phyloP scores from a whole-genome alignment of 2,797 vertebrate species.

The Muscicapa comitata region DNA sequence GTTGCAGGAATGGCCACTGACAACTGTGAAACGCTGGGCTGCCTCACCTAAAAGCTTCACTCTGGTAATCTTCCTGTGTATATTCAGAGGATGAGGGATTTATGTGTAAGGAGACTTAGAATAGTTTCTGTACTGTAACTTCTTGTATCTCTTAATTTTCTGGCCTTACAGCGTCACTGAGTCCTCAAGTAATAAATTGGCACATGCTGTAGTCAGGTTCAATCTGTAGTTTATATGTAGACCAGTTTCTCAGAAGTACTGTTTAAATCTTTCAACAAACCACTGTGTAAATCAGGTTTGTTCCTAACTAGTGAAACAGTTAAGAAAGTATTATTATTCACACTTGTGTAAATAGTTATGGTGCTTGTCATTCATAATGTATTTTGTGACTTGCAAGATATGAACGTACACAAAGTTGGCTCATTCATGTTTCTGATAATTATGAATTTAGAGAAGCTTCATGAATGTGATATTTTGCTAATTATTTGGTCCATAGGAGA shows the following conservation, averaged over 20 bases:
- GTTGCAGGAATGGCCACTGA: constrained; percentile 96
- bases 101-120: neutral
- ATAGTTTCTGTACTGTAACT: neutral
- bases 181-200: neutral
- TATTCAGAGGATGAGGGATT: neutral
- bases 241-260: neutral
- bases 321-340: neutral
- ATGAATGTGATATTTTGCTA: neutral
- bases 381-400: neutral
- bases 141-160: neutral
- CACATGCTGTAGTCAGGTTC: neutral
- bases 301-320: neutral
- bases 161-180: neutral
- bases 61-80: constrained; percentile 78
- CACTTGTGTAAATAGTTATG: neutral
- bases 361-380: neutral
- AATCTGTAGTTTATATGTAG: neutral
- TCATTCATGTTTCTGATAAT: neutral
- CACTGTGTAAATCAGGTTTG: neutral
- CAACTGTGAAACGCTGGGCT: constrained; percentile 98
- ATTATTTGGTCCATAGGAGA: neutral
- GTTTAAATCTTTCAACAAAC: neutral
- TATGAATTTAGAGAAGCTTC: neutral
- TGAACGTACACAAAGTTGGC: neutral
- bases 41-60: constrained; percentile 99